phyloP scores from a whole-genome alignment of 2,113 vertebrate species.

The Onychorhynchus coronatus region DNA sequence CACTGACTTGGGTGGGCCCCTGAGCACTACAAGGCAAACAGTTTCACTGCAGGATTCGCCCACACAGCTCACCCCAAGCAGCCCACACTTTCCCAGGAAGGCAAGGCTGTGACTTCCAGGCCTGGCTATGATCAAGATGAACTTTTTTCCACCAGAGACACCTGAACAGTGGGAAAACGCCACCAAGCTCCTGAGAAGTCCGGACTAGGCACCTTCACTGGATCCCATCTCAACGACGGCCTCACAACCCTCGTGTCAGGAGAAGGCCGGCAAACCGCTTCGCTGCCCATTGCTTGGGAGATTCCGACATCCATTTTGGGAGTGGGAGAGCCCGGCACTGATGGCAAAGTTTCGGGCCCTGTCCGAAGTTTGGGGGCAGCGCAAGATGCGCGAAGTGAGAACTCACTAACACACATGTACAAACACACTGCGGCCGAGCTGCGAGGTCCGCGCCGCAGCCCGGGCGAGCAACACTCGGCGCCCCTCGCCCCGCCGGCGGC shows the following conservation, averaged over 20 bases:
- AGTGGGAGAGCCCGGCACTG: neutral
- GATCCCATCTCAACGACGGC: neutral
- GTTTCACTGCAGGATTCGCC: neutral
- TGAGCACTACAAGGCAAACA: neutral
- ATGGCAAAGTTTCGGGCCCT: neutral
- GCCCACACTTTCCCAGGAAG: neutral
- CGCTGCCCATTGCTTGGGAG: neutral
- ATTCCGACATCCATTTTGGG: constrained; percentile 33
- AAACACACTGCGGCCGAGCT: neutral
- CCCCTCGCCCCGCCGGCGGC: neutral
- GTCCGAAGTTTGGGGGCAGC: neutral
- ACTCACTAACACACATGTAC: no score
- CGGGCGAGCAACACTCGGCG: neutral
- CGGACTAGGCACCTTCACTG: accelerated
- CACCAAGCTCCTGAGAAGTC: neutral
- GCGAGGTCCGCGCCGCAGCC: neutral
- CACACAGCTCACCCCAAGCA: neutral
- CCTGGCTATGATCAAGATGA: neutral
- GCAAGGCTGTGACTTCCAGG: neutral
- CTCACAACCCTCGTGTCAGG: neutral
- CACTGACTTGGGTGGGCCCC: neutral
- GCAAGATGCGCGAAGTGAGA: neutral
- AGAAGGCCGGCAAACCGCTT: neutral
- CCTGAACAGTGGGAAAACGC: neutral
- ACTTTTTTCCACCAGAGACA: neutral